Conservation (phyloP, 2,797 vertebrate species). For the Anguilla megastoma region DNA sequence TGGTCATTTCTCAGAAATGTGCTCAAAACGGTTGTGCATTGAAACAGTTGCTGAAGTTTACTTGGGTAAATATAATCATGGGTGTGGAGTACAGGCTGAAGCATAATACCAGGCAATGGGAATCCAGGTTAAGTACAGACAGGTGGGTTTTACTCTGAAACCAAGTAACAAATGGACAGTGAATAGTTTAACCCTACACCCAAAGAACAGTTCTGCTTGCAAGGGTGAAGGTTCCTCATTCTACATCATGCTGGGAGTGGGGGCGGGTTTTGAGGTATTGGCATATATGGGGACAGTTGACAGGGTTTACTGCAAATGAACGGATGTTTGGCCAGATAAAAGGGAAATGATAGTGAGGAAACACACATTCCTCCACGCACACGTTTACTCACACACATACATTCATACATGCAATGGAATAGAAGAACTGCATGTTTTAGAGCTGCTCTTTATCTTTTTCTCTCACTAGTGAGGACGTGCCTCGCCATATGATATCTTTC, state of each 20-base stretch:
- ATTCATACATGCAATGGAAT: background rate
- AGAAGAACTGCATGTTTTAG: background rate
- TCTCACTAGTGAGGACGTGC: background rate
- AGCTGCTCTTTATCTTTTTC: no score
- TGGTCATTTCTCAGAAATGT: no score
- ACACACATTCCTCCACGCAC: background rate
- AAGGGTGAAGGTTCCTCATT: background rate
- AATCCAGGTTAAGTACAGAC: background rate
- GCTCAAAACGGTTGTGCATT: no score
- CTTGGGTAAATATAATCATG: no score
- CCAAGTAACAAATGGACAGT: background rate
- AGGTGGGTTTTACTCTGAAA: background rate
- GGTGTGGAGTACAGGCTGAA: background rate
- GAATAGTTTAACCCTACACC: background rate
- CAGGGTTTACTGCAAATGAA: background rate
- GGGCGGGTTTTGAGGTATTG: background rate
- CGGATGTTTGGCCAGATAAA: background rate
- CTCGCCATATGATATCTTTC: background rate
- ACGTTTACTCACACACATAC: background rate
- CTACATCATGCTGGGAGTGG: background rate
- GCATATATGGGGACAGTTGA: background rate
- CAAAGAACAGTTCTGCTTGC: background rate
- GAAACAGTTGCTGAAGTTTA: no score
- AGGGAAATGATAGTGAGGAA: background rate
- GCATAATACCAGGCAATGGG: background rate